Evolutionary conservation across 2,888 invertebrate species (phyloP).

Genomic region (Rhopalosiphum nymphaeae): DNA sequence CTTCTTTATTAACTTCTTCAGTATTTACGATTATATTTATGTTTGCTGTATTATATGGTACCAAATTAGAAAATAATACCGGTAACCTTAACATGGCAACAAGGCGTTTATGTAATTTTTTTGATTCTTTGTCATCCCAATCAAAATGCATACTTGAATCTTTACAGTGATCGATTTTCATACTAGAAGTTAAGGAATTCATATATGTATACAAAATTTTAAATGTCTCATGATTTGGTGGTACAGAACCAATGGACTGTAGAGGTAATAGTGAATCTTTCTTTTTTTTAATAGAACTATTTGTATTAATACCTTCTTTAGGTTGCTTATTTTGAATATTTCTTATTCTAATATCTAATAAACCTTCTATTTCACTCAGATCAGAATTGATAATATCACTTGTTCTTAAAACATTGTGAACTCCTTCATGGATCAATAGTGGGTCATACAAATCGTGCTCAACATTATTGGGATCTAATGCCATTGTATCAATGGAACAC

Average conservation of each 20-base stretch:
- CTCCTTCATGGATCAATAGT: slow-evolving; percentile 22
- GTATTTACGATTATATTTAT: slow-evolving; percentile 36
- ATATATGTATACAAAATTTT: slow-evolving; percentile 45
- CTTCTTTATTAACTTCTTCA: slow-evolving; percentile 1
- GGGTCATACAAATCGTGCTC: background rate
- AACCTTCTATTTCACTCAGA: slow-evolving; percentile 51
- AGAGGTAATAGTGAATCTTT: slow-evolving; percentile 19
- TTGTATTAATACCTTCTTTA: background rate
- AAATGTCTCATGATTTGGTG: slow-evolving; percentile 57
- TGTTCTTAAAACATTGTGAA: slow-evolving; percentile 38
- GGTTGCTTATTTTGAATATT: background rate
- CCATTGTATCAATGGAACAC: background rate
- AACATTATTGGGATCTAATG: background rate
- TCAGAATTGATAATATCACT: slow-evolving; percentile 59
- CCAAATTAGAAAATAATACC: slow-evolving; percentile 44
- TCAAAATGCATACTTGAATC: background rate
- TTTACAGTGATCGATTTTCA: background rate
- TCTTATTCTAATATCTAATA: slow-evolving; percentile 53
- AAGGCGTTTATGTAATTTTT: slow-evolving; percentile 57
- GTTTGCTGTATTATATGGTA: slow-evolving; percentile 17
- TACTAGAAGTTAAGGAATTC: background rate
- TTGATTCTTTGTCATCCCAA: slow-evolving; percentile 52
- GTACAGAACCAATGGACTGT: slow-evolving; percentile 49
- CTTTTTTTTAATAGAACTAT: background rate
- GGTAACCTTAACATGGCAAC: slow-evolving; percentile 60